A percentile compares a stretch with the other conserved stretches of the same genome.
These are phyloP conservation scores for Clusia tigrina DNA, from an alignment of 2,888 invertebrate species.

Conservation along the genomic window DNA sequence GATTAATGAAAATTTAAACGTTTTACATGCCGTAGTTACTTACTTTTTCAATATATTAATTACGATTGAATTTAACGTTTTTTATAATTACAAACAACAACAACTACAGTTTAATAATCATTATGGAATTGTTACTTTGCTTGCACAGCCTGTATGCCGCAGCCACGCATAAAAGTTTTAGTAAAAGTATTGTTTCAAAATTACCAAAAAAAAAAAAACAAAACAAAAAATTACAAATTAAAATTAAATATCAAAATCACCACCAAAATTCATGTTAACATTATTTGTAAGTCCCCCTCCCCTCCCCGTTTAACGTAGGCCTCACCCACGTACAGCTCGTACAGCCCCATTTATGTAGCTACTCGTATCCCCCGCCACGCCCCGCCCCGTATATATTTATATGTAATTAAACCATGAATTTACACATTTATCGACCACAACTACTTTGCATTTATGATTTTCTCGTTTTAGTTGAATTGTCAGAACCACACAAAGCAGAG, in stretches of 20 bases:
- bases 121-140: constrained; percentile 61
- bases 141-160: constrained; percentile 66
- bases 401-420: too few species aligned
- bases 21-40: constrained; percentile 10
- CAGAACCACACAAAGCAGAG: too few species aligned
- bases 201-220: too few species aligned
- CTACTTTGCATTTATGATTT: too few species aligned
- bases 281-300: constrained; percentile 33
- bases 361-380: background rate
- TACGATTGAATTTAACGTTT: constrained; percentile 24
- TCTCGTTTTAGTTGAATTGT: background rate
- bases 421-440: too few species aligned
- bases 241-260: constrained; percentile 24
- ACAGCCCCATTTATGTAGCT: background rate
- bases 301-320: background rate
- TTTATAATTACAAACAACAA: constrained; percentile 29
- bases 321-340: background rate
- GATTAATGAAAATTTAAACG: constrained; percentile 38
- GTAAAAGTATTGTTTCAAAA: constrained; percentile 28
- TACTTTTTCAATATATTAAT: constrained; percentile 18
- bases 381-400: too few species aligned
- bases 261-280: constrained; percentile 33
- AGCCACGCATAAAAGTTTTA: constrained; percentile 64
- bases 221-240: too few species aligned
- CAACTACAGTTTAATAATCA: constrained; percentile 45